phyloP scores from a whole-genome alignment of 1,140 invertebrate species.

The Formica exsecta region DNA sequence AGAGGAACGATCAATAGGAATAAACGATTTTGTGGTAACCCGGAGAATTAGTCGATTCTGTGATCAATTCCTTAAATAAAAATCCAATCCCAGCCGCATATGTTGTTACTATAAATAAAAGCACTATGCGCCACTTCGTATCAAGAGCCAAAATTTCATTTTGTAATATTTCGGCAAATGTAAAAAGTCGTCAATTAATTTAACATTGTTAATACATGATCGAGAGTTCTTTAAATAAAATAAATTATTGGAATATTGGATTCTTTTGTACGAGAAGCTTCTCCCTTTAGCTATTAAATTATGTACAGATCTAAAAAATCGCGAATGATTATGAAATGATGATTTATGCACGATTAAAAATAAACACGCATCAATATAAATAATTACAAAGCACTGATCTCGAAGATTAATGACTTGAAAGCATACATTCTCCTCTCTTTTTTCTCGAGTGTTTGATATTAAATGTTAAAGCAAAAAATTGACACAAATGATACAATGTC shows the following conservation, averaged over 20 bases:
- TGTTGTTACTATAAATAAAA: background rate
- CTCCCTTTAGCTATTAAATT: background rate
- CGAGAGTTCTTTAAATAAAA: background rate
- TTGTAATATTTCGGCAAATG: background rate
- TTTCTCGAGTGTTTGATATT: background rate
- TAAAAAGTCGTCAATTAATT: background rate
- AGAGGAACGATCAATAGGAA: conserved; percentile 1
- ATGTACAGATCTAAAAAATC: background rate
- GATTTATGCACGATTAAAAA: background rate
- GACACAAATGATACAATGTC: background rate
- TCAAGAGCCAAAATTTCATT: background rate
- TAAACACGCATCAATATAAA: background rate
- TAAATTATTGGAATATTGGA: background rate
- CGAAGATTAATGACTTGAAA: background rate
- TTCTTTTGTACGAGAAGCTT: background rate
- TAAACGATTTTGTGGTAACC: background rate
- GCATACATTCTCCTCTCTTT: background rate
- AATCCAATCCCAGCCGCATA: background rate
- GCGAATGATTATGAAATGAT: background rate
- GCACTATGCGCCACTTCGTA: background rate
- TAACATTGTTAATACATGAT: background rate
- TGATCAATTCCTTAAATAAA: conserved; percentile 27
- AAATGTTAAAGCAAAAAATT: background rate
- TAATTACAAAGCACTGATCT: no score
- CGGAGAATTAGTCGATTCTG: background rate